These are phyloP conservation scores for Thaumatotibia leucotreta DNA, from an alignment of 1,140 invertebrate species.

Conservation along the genomic window DNA sequence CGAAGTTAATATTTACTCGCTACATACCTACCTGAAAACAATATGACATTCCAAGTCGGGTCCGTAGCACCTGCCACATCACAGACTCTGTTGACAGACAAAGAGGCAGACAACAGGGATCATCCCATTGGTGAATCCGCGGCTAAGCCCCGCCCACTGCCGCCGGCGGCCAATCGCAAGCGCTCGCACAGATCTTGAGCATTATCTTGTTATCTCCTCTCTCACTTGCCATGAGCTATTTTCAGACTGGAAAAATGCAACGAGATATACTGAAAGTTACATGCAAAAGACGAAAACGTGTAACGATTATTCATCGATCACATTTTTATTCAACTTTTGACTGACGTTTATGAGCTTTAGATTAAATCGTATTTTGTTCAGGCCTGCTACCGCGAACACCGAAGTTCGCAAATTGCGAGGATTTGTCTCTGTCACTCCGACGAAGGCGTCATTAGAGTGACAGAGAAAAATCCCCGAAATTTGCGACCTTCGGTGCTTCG, in stretches of 20 bases:
- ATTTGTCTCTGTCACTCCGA: too few relatives aligned
- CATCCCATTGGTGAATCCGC: constrained; percentile 73
- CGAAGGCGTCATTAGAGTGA: too few relatives aligned
- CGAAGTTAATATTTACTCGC: not conserved
- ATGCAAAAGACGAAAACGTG: not conserved
- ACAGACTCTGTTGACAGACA: constrained; percentile 66
- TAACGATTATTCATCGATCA: not conserved
- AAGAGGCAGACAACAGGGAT: constrained; percentile 70
- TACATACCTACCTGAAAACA: not conserved
- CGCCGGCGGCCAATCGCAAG: constrained; percentile 47
- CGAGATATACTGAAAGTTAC: not conserved
- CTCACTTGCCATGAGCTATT: constrained; percentile 64
- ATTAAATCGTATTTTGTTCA: too few relatives aligned
- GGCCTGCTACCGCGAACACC: too few relatives aligned
- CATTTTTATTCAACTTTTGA: not conserved
- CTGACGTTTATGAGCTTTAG: not conserved
- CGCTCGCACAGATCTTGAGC: constrained; percentile 59
- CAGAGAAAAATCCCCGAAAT: too few relatives aligned
- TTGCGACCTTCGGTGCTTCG: too few relatives aligned
- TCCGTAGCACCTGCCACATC: constrained; percentile 48
- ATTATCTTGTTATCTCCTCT: constrained; percentile 73
- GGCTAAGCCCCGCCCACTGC: constrained; percentile 46
- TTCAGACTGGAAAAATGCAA: constrained; percentile 37
- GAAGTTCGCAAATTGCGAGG: too few relatives aligned
- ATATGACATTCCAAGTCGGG: not conserved